These are phyloP conservation scores for Casuarius casuarius DNA, from an alignment of 2,113 vertebrate species.

Conservation along the genomic window DNA sequence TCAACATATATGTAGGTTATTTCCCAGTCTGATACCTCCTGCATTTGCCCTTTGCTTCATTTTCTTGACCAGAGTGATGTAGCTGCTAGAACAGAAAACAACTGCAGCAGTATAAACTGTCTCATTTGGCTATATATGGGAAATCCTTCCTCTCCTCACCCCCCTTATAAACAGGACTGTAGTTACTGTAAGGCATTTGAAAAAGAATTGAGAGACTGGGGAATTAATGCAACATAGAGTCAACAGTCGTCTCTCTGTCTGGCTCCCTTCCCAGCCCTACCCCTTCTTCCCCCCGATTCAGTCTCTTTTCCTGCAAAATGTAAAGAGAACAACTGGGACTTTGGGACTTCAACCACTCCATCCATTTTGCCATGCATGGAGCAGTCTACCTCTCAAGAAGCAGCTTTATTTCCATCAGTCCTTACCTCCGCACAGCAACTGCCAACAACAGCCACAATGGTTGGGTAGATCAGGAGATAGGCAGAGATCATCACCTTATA, in stretches of 20 bases:
- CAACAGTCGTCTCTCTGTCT: neutral
- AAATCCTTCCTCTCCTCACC: neutral
- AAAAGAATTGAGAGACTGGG: neutral
- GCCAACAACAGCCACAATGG: neutral
- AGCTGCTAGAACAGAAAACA: constrained; percentile 13
- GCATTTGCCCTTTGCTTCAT: neutral
- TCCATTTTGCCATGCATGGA: neutral
- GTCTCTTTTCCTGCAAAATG: neutral
- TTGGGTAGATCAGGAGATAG: neutral
- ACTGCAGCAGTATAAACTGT: neutral
- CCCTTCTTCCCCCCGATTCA: accelerated
- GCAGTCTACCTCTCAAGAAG: neutral
- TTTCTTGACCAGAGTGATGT: neutral
- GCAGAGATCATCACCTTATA: neutral
- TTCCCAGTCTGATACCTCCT: neutral
- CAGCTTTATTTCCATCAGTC: neutral
- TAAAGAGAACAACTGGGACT: neutral
- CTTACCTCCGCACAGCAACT: neutral
- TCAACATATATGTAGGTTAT: neutral
- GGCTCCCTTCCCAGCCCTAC: neutral
- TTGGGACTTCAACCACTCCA: neutral
- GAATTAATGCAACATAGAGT: neutral
- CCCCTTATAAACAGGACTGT: constrained; percentile 6
- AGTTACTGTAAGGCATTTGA: neutral
- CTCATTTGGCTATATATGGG: neutral